A percentile compares a stretch with the other conserved stretches of the same genome.
Evolutionary conservation across 2,888 invertebrate genomes (phyloP).

Genomic region (Drosophila paramelanica): DNA sequence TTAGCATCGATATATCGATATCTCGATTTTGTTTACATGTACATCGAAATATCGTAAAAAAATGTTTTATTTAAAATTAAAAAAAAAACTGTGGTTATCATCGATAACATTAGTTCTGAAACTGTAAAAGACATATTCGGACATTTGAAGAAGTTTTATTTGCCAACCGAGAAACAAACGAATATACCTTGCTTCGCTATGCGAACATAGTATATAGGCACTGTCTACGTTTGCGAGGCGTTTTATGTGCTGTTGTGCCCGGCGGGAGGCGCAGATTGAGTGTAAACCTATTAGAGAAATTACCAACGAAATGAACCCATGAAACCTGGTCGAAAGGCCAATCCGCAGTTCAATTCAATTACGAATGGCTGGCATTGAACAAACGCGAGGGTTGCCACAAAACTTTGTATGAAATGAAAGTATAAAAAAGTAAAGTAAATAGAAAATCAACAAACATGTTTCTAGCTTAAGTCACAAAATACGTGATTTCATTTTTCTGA

Average conservation of each 20-base stretch:
- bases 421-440: too few species aligned
- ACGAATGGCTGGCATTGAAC: conserved; percentile 34
- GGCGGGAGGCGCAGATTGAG: conserved; percentile 61
- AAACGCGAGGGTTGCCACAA: conserved; percentile 24
- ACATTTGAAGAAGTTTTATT: too few species aligned
- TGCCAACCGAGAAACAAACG: not conserved
- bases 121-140: too few species aligned
- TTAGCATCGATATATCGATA: too few species aligned
- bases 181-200: not conserved
- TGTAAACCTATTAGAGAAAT: conserved; percentile 80
- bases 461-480: too few species aligned
- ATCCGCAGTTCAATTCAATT: conserved; percentile 67
- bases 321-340: conserved; percentile 44
- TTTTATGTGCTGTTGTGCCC: conserved; percentile 40
- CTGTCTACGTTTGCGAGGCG: conserved; percentile 34
- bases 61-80: too few species aligned
- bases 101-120: too few species aligned
- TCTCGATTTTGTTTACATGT: too few species aligned
- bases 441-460: too few species aligned
- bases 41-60: too few species aligned
- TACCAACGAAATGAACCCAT: conserved; percentile 71
- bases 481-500: too few species aligned
- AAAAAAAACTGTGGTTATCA: too few species aligned
- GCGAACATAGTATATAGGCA: not conserved
- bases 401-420: not conserved